Evolutionary conservation across 1,140 invertebrate species (phyloP).

Genomic region (Solen grandis): DNA sequence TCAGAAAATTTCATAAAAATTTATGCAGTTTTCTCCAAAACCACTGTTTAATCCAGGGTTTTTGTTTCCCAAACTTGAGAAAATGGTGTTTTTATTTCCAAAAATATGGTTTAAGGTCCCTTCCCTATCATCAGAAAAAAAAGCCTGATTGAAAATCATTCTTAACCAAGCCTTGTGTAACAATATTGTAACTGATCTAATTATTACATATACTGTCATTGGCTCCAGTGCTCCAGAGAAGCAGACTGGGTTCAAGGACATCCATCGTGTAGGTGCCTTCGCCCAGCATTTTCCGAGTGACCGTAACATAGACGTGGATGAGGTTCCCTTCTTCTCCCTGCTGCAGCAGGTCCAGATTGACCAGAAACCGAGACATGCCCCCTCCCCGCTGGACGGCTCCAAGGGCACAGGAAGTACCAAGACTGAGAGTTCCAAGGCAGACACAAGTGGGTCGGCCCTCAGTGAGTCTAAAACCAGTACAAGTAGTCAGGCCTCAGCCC

Average conservation of each 20-base stretch:
- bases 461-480: slow-evolving; percentile 63
- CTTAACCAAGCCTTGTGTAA: too few relatives aligned
- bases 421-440: slow-evolving; percentile 40
- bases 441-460: slow-evolving; percentile 35
- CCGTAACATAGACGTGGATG: slow-evolving; percentile 83
- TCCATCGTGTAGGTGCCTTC: slow-evolving; percentile 87
- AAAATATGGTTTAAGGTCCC: too few relatives aligned
- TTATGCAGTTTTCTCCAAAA: too few relatives aligned
- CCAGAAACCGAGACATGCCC: not conserved
- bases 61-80: too few relatives aligned
- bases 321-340: slow-evolving; percentile 87
- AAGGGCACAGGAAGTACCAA: slow-evolving; percentile 32
- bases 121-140: too few relatives aligned
- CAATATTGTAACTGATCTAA: too few relatives aligned
- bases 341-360: slow-evolving; percentile 72
- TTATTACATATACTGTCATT: too few relatives aligned
- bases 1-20: too few relatives aligned
- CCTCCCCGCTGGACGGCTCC: slow-evolving; percentile 8
- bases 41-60: too few relatives aligned
- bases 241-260: slow-evolving; percentile 82
- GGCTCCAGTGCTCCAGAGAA: slow-evolving; percentile 69
- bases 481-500: slow-evolving; percentile 80
- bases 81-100: too few relatives aligned
- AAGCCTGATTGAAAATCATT: too few relatives aligned
- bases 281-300: slow-evolving; percentile 81